A percentile compares a stretch with the other conserved stretches of the same genome.
phyloP scores from a whole-genome alignment of 2,888 invertebrate genomes.

The Neocrepidodera transversa region DNA sequence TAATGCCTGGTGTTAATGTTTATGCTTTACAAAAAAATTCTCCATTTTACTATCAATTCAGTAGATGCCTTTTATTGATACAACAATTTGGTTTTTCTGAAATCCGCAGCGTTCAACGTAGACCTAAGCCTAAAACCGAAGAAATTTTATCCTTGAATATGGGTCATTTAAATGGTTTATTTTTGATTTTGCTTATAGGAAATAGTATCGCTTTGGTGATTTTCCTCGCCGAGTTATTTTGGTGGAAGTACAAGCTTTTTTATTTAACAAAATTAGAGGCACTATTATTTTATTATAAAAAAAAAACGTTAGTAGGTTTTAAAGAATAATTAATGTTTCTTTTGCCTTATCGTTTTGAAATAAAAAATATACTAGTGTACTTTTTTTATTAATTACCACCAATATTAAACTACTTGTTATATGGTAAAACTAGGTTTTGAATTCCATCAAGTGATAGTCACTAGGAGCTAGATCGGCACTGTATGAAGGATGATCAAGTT shows the following conservation, averaged over 20 bases:
- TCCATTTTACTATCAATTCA: background rate
- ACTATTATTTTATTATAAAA: too few relatives aligned
- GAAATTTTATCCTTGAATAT: background rate
- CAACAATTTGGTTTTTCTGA: slow-evolving; percentile 8
- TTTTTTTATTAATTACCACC: too few relatives aligned
- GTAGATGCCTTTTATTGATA: background rate
- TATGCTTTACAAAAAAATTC: slow-evolving; percentile 13
- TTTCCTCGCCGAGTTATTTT: background rate
- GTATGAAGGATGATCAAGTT: too few relatives aligned
- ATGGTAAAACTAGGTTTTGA: too few relatives aligned
- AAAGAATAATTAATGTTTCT: too few relatives aligned
- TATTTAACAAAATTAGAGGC: background rate
- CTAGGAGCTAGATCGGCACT: too few relatives aligned
- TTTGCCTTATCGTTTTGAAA: too few relatives aligned
- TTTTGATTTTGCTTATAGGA: background rate
- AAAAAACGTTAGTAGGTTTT: too few relatives aligned
- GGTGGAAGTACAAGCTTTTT: background rate
- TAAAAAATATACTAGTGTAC: too few relatives aligned
- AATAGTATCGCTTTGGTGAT: background rate
- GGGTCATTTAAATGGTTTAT: background rate
- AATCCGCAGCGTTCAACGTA: background rate
- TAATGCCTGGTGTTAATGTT: slow-evolving; percentile 3
- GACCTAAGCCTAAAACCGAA: background rate
- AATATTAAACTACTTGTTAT: too few relatives aligned
- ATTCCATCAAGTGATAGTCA: too few relatives aligned